These are phyloP conservation scores for Oreochromis grahami DNA, from an alignment of 2,797 vertebrate species.

Conservation along the genomic window DNA sequence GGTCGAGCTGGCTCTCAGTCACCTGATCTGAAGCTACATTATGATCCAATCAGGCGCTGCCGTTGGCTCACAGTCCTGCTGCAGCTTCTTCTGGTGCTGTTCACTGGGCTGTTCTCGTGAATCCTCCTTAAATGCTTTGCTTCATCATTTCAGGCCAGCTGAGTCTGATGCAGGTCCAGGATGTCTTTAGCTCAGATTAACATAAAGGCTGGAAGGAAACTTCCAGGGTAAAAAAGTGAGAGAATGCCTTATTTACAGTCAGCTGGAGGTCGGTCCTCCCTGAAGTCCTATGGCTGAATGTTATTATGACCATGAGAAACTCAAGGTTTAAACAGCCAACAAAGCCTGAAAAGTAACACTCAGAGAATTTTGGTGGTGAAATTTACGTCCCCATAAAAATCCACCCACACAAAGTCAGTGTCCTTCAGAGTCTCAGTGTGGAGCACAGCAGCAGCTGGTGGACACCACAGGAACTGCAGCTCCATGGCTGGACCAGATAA, in stretches of 20 bases:
- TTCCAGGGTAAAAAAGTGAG: accelerated
- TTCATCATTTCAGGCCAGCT: neutral
- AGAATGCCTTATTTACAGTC: neutral
- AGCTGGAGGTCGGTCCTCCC: neutral
- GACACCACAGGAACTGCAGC: neutral
- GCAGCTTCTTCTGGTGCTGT: neutral
- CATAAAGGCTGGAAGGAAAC: neutral
- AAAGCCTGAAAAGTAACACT: neutral
- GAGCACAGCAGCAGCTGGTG: neutral
- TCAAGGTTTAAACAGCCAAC: neutral
- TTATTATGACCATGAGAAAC: neutral
- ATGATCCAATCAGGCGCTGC: neutral
- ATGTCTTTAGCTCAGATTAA: neutral
- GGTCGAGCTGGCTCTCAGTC: neutral
- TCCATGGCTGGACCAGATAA: neutral
- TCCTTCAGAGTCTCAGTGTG: neutral
- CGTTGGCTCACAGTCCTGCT: neutral
- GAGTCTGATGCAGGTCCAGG: neutral
- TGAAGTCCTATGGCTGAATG: neutral
- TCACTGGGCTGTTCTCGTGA: neutral
- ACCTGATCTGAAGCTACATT: neutral
- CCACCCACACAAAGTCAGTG: neutral
- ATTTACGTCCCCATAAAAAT: neutral
- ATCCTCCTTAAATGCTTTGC: neutral
- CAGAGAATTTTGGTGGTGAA: neutral